These are phyloP conservation scores for Solenodon paradoxus DNA, from an alignment of 2,113 vertebrate genomes.

Conservation along the genomic window DNA sequence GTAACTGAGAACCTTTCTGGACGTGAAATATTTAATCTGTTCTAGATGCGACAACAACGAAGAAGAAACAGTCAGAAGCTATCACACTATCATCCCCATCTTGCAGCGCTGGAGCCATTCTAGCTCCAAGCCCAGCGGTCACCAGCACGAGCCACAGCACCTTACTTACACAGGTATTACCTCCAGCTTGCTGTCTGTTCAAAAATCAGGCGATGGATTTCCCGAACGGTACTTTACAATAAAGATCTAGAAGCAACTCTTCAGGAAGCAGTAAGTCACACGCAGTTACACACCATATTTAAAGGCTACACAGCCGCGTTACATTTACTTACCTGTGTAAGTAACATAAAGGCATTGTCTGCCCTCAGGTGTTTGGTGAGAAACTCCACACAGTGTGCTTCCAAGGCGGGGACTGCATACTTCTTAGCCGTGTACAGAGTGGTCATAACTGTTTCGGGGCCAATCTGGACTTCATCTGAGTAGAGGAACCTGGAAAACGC, in stretches of 20 bases:
- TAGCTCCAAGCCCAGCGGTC: background rate
- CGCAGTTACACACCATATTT: background rate
- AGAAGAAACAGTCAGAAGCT: background rate
- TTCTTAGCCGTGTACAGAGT: slow-evolving; percentile 96
- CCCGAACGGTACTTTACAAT: background rate
- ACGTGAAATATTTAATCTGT: slow-evolving; percentile 13
- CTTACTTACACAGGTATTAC: background rate
- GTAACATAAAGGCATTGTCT: slow-evolving; percentile 95
- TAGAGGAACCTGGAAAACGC: slow-evolving; percentile 91
- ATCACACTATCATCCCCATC: background rate
- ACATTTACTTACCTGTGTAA: slow-evolving; percentile 89
- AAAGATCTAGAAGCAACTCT: background rate
- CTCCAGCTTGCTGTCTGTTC: background rate
- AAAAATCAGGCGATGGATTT: background rate
- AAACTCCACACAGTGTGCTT: slow-evolving; percentile 94
- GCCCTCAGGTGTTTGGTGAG: slow-evolving; percentile 94
- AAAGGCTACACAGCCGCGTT: background rate
- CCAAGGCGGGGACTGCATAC: slow-evolving; percentile 93
- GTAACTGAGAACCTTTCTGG: background rate
- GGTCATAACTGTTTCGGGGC: slow-evolving; percentile 96
- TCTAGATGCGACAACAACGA: background rate
- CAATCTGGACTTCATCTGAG: slow-evolving; percentile 96
- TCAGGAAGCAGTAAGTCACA: background rate
- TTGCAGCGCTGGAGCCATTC: background rate
- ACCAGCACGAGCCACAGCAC: background rate